Evolutionary conservation across 2,797 vertebrate species (phyloP).

Genomic region (Lutjanus campechanus): DNA sequence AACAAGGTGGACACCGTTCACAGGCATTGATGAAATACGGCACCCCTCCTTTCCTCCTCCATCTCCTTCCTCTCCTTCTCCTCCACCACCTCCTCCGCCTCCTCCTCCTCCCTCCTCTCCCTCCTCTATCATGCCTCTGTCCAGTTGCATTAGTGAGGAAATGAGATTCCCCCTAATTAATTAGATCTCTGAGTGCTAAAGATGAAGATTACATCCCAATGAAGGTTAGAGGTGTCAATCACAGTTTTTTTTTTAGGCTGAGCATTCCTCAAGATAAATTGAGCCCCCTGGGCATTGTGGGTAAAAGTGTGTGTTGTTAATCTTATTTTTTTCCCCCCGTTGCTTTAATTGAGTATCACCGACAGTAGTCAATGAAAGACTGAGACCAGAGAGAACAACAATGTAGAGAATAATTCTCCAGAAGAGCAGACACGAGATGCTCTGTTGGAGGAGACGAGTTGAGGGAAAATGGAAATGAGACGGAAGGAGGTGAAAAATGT

Average conservation of each 20-base stretch:
- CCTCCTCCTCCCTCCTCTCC: constrained; percentile 45
- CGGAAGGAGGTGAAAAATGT: constrained; percentile 35
- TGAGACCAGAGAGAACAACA: constrained; percentile 54
- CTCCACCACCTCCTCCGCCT: constrained; percentile 36
- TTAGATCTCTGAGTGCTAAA: constrained; percentile 87
- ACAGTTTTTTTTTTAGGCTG: constrained; percentile 67
- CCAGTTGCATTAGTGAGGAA: constrained; percentile 88
- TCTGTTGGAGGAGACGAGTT: constrained; percentile 22
- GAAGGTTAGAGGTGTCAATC: constrained; percentile 88
- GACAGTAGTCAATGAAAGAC: constrained; percentile 63
- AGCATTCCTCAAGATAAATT: constrained; percentile 84
- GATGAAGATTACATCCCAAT: constrained; percentile 87
- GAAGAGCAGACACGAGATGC: constrained; percentile 31
- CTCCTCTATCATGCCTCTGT: constrained; percentile 83
- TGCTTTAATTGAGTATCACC: constrained; percentile 84
- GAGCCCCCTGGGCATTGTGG: constrained; percentile 75
- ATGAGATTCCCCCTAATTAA: constrained; percentile 90
- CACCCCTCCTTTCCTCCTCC: constrained; percentile 18
- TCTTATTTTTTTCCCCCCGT: constrained; percentile 58
- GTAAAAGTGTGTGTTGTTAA: constrained; percentile 78
- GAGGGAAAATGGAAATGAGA: constrained; percentile 27
- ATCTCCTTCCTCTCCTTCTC: constrained; percentile 39
- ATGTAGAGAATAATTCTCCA: constrained; percentile 47
- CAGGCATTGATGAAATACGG: constrained; percentile 68
- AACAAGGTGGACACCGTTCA: constrained; percentile 69